Evolutionary conservation across 2,797 vertebrate genomes (phyloP).

Genomic region (Valencia hispanica): DNA sequence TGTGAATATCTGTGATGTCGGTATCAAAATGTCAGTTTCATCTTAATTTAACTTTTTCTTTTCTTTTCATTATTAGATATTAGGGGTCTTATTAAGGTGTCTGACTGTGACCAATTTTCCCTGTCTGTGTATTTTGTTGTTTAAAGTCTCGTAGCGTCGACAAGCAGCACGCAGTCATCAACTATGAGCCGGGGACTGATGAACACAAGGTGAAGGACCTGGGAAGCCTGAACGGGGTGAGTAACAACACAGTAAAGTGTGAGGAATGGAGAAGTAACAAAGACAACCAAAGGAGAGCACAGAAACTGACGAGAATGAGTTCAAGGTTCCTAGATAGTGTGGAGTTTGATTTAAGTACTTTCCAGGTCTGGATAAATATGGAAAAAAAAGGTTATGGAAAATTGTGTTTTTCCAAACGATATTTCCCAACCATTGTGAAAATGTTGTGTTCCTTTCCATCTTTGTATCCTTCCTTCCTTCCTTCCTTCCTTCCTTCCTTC

Average conservation of each 20-base stretch:
- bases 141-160: constrained; percentile 90
- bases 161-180: constrained; percentile 98
- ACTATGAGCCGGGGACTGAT: constrained; percentile 91
- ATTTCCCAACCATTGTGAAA: no score
- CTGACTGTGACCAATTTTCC: constrained; percentile 8
- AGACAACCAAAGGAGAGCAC: constrained; percentile 14
- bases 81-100: background rate
- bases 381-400: no score
- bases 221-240: constrained; percentile 98
- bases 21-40: constrained; percentile 4
- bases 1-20: constrained; percentile 5
- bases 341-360: background rate
- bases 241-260: constrained; percentile 54
- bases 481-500: no score
- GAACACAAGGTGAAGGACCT: constrained; percentile 98
- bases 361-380: no score
- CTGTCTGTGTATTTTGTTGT: constrained; percentile 33
- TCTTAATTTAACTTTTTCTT: no score
- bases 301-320: background rate
- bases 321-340: background rate
- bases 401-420: background rate
- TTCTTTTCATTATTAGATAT: background rate
- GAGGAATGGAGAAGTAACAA: constrained; percentile 11
- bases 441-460: no score
- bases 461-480: no score